A percentile compares a stretch with the other conserved stretches of the same genome.
Conservation (phyloP, 2,113 vertebrate genomes). For the Plecturocebus donacophilus region DNA sequence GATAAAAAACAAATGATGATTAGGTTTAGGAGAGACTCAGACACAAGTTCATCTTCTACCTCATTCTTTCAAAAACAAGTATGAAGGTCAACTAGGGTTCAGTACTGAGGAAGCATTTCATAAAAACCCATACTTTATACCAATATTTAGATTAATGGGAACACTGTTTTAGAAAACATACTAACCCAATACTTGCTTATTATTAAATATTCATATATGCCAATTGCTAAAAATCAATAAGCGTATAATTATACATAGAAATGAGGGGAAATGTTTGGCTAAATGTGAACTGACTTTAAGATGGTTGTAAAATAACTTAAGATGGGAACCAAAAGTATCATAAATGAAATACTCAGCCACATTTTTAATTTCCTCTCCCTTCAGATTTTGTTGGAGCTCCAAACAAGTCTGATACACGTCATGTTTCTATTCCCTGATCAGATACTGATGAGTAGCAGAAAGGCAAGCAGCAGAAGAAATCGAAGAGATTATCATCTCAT, state of each 20-base stretch:
- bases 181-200: background rate
- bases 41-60: background rate
- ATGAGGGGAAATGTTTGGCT: background rate
- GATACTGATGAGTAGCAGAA: background rate
- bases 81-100: background rate
- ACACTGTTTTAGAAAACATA: background rate
- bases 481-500: background rate
- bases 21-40: background rate
- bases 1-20: conserved; percentile 26
- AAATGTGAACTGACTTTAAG: background rate
- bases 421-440: background rate
- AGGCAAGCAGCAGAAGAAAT: background rate
- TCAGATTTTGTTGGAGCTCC: background rate
- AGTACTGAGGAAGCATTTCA: background rate
- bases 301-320: background rate
- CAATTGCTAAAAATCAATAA: conserved; percentile 1
- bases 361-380: conserved; percentile 35
- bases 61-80: conserved; percentile 28
- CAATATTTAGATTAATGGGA: conserved; percentile 2
- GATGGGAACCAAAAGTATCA: background rate
- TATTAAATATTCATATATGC: background rate
- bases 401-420: background rate
- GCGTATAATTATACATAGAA: background rate
- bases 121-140: background rate
- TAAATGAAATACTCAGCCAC: background rate